phyloP scores from a whole-genome alignment of 1,140 invertebrate genomes.

The Cryptotermes secundus region DNA sequence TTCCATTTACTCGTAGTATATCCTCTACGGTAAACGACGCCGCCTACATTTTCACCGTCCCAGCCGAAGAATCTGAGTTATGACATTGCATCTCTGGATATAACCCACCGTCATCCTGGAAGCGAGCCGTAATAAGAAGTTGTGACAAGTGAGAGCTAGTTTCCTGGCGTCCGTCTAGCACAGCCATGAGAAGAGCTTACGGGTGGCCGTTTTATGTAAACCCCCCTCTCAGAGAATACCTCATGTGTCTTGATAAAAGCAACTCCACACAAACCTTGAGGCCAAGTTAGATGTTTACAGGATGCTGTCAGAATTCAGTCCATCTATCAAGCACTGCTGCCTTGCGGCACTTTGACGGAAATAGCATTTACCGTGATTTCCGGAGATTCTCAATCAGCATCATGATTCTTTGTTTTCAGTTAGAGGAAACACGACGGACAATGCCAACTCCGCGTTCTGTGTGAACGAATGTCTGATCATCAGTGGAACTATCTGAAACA shows the following conservation, averaged over 20 bases:
- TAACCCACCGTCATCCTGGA: neutral
- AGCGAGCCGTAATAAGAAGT: neutral
- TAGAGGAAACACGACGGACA: too few species aligned
- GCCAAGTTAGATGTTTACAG: neutral
- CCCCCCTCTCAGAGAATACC: neutral
- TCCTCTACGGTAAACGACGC: neutral
- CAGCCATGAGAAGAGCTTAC: neutral
- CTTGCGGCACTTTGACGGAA: neutral
- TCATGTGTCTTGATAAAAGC: slow-evolving; percentile 1
- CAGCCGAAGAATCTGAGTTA: neutral
- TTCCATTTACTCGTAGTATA: too few species aligned
- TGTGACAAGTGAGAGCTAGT: neutral
- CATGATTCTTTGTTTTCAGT: neutral
- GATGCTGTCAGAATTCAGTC: neutral
- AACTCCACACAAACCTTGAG: neutral
- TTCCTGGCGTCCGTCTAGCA: neutral
- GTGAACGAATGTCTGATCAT: too few species aligned
- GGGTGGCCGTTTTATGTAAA: neutral
- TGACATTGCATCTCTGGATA: neutral
- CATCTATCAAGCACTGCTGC: neutral
- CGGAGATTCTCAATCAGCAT: neutral
- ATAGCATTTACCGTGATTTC: neutral
- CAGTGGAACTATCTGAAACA: too few species aligned
- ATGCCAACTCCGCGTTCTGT: too few species aligned
- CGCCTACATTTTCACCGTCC: neutral